Percentiles rank a stretch among this genome's conserved stretches.
Evolutionary conservation across 2,888 invertebrate species (phyloP).

Genomic region (Xestoiulus laeticollis): DNA sequence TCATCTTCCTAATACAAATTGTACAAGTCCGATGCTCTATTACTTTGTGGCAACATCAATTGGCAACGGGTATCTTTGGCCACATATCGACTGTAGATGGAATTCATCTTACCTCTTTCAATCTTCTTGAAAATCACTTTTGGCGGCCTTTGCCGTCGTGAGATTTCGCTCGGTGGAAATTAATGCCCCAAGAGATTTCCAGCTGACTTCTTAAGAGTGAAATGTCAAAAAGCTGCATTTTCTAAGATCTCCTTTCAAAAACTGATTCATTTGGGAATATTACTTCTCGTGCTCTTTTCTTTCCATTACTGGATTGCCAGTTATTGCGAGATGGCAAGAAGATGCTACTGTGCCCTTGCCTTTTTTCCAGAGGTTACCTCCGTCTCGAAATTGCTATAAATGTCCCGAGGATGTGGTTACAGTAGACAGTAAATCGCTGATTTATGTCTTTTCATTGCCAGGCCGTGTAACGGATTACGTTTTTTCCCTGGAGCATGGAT

Average conservation of each 20-base stretch:
- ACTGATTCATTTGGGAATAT: conserved; percentile 31
- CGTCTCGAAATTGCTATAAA: conserved; percentile 15
- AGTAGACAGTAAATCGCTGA: neutral
- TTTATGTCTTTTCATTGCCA: neutral
- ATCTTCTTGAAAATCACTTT: conserved; percentile 18
- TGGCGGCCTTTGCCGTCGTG: neutral
- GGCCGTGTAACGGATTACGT: neutral
- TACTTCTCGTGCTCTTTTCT: conserved; percentile 2
- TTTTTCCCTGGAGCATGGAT: neutral
- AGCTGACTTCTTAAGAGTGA: neutral
- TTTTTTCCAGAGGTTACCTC: conserved; percentile 14
- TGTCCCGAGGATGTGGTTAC: conserved; percentile 6
- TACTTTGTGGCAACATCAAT: neutral
- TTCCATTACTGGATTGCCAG: conserved; percentile 34
- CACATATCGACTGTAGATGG: neutral
- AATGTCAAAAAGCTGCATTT: conserved; percentile 37
- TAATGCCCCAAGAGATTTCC: conserved; percentile 5
- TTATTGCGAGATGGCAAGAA: neutral
- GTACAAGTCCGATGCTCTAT: neutral
- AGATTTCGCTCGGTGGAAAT: neutral
- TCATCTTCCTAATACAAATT: neutral
- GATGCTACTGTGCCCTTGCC: neutral
- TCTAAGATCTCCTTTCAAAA: conserved; percentile 31
- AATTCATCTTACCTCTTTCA: neutral
- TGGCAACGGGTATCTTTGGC: neutral